Evolutionary conservation across 2,113 vertebrate genomes (phyloP).

Genomic region (human (Homo sapiens)): GRCh38 chr1:68538501-68539000

Average conservation of each 20-base stretch:
- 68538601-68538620: constrained; percentile 5
- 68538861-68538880: neutral
- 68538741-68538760: neutral
- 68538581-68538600: constrained; percentile 18
- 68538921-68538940: neutral
- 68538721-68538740: constrained; percentile 36
- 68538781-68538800: neutral
- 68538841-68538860: neutral
- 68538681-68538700: neutral
- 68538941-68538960: constrained; percentile 7
- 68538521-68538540: neutral
- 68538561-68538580: constrained; percentile 26
- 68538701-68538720: constrained; percentile 35
- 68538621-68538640: neutral
- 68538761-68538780: constrained; percentile 12
- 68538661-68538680: constrained; percentile 9
- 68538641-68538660: constrained; percentile 5
- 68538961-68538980: neutral
- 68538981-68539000: neutral
- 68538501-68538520: neutral
- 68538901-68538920: neutral
- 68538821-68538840: neutral
- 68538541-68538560: constrained; percentile 12
- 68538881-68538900: neutral
- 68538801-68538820: constrained; percentile 24